Evolutionary conservation across 2,888 invertebrate genomes (phyloP), one percentile per base, ranked within the genome.

Genomic region (Cynaeus angustus): DNA sequence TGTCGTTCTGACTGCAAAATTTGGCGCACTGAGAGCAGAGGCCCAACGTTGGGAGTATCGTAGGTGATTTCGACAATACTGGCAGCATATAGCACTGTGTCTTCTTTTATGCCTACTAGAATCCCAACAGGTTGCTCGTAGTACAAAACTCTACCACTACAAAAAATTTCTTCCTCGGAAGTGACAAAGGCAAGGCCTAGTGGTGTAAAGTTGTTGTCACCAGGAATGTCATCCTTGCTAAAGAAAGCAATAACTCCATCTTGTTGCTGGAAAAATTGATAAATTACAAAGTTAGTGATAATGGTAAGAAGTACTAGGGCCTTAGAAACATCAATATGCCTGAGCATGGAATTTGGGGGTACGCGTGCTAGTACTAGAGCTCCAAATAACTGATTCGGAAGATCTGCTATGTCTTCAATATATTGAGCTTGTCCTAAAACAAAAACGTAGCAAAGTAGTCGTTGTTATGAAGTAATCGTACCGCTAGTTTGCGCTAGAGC

Each of bases 101-200:
- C 85, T 28, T 88, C 88, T 0, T 87, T 88, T 7, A 85, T 87
- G 0, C 95, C 95, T 0, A 91, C 89, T 4, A 96, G 86, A 0
- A 95, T 79, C 0, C 92, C 96, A 3, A 94, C 79, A 0, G 94
- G 91, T 78, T 96, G 95, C 0, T 92, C 91, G 71, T 91, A 89
- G 81, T 89, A 93, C n/a, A 84, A 80, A 0, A 93, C 86, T 26
- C 83, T 81, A 12, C 87, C 88, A 71, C 85, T 85, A 59, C 86
- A 88, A 59, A 89, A 86, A 9, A 89, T 79, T 80, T 87, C 86
- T 79, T 89, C 88, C 1, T 83, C 79, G 12, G 78, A 70, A 7
- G 70, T 21, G 10, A 66, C 59, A 3, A 10, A 48, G n/a, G 38
- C 16, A 7, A 61, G 14, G 5, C 12, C 28, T 7, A 61, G 21